phyloP scores from a whole-genome alignment of 1,140 invertebrate genomes.

The Drosophila arizonae region DNA sequence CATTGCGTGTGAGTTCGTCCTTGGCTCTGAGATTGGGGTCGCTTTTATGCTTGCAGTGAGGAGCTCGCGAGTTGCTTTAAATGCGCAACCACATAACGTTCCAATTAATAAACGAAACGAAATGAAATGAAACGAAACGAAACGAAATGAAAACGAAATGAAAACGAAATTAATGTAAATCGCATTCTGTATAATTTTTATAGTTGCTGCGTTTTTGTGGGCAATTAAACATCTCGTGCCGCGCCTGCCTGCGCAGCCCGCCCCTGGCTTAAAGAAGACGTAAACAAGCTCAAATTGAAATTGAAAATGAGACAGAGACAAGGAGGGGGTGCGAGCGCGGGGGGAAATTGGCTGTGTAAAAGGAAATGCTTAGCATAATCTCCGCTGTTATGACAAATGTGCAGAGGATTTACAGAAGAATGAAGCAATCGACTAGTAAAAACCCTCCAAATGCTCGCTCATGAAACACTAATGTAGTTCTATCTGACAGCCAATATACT shows the following conservation, averaged over 20 bases:
- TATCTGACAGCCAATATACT: no score
- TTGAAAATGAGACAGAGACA: neutral
- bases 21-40: constrained; percentile 2
- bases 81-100: constrained; percentile 43
- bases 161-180: constrained; percentile 72
- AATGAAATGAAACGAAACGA: constrained; percentile 33
- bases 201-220: constrained; percentile 72
- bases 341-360: neutral
- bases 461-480: no score
- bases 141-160: constrained; percentile 42
- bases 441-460: no score
- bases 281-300: constrained; percentile 2
- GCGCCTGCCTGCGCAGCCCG: neutral
- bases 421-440: no score
- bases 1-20: constrained; percentile 37
- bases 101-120: constrained; percentile 46
- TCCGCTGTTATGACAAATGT: neutral
- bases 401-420: neutral
- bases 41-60: neutral
- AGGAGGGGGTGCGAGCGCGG: neutral
- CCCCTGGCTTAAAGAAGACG: neutral
- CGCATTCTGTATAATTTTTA: constrained; percentile 72
- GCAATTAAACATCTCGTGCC: constrained; percentile 69
- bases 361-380: constrained; percentile 3
- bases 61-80: constrained; percentile 9